Conservation (phyloP, 2,888 invertebrate genomes). For the Labia minor region DNA sequence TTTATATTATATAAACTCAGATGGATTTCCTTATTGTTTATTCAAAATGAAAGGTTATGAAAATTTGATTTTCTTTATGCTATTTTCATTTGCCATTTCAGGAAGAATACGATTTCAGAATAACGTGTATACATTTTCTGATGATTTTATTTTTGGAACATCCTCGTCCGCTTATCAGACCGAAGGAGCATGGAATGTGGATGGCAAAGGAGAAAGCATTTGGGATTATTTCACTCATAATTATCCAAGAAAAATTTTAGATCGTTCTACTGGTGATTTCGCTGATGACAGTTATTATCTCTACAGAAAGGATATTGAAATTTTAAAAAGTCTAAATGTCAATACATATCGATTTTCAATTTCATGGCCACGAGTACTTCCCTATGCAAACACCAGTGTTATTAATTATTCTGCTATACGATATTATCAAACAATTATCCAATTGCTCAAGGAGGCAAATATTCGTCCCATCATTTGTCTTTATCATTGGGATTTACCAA, state of each 20-base stretch:
- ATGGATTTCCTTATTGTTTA: too few species aligned
- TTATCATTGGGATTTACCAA: background rate
- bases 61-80: too few species aligned
- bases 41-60: too few species aligned
- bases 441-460: background rate
- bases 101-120: too few species aligned
- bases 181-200: conserved; percentile 31
- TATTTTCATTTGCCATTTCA: too few species aligned
- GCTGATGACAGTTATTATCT: background rate
- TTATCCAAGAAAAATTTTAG: background rate
- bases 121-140: background rate
- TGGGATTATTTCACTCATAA: background rate
- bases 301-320: background rate
- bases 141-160: background rate
- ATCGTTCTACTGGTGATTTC: background rate
- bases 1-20: too few species aligned
- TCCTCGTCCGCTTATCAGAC: conserved; percentile 17
- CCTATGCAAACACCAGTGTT: background rate
- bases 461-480: background rate
- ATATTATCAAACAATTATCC: background rate
- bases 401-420: background rate
- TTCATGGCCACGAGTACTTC: background rate
- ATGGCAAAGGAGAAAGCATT: background rate
- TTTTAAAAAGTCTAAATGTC: background rate
- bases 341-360: background rate